These are phyloP conservation scores for Rattus norvegicus DNA, from an alignment of 2,113 vertebrate genomes.

Conservation along the genomic window DNA sequence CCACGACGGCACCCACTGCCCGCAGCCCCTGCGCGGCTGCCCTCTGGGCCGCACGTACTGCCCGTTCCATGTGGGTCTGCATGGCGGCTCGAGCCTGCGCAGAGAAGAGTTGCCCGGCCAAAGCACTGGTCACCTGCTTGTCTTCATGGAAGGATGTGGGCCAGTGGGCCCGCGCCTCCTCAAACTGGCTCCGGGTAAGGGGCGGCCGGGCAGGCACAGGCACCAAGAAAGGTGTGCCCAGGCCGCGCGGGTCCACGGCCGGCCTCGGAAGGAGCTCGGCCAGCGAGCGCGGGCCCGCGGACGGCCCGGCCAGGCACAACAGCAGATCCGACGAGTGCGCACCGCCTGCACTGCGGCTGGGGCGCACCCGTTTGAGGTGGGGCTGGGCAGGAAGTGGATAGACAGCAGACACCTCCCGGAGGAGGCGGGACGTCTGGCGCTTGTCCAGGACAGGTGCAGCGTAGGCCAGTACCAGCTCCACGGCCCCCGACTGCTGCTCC, in stretches of 20 bases:
- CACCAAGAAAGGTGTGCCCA: conserved; percentile 90
- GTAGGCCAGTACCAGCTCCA: conserved; percentile 86
- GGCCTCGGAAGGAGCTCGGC: conserved; percentile 80
- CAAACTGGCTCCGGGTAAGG: conserved; percentile 91
- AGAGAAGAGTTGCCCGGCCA: conserved; percentile 87
- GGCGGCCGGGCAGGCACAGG: conserved; percentile 86
- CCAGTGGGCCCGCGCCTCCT: conserved; percentile 89
- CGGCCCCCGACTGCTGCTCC: conserved; percentile 84
- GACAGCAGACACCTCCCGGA: conserved; percentile 84
- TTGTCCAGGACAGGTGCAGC: conserved; percentile 90
- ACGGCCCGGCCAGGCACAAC: conserved; percentile 83
- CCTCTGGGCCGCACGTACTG: conserved; percentile 84
- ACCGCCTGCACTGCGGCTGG: conserved; percentile 70
- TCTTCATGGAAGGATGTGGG: conserved; percentile 93
- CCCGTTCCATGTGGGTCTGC: conserved; percentile 88
- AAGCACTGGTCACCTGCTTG: conserved; percentile 86
- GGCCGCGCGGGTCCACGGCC: conserved; percentile 72
- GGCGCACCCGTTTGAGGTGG: conserved; percentile 92
- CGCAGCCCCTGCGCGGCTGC: conserved; percentile 83
- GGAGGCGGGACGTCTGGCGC: conserved; percentile 89
- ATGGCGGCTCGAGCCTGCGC: conserved; percentile 83
- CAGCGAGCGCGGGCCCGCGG: not conserved
- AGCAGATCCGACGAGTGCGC: conserved; percentile 88
- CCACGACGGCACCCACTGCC: conserved; percentile 88
- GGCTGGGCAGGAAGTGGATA: conserved; percentile 85